phyloP scores from a whole-genome alignment of 2,797 vertebrate species.

The Emydoidea blandingii region DNA sequence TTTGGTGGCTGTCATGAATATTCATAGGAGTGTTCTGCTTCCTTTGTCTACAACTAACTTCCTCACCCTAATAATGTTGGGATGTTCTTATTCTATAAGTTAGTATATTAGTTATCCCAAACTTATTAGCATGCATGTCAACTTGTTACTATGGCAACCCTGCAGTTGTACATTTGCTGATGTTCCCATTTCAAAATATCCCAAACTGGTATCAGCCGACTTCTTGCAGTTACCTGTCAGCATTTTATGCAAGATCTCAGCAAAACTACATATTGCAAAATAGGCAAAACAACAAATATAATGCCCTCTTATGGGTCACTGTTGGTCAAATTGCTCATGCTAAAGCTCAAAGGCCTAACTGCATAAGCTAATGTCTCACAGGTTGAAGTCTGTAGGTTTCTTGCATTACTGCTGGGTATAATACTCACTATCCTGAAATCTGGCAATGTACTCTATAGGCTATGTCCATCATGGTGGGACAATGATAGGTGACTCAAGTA shows the following conservation, averaged over 20 bases:
- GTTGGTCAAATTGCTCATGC: background rate
- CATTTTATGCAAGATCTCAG: background rate
- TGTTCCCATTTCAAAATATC: background rate
- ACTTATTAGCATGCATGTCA: background rate
- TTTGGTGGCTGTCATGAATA: background rate
- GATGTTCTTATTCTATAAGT: background rate
- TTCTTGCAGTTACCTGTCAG: background rate
- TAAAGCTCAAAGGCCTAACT: background rate
- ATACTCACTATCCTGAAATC: too few relatives aligned
- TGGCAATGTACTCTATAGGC: too few relatives aligned
- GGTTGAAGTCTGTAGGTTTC: background rate
- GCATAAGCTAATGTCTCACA: background rate
- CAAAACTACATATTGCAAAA: background rate
- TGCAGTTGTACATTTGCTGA: background rate
- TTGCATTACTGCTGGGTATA: background rate
- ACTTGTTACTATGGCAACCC: background rate
- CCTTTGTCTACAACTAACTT: background rate
- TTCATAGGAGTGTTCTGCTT: background rate
- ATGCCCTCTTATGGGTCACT: background rate
- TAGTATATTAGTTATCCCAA: background rate
- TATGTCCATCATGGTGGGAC: background rate
- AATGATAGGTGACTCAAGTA: background rate
- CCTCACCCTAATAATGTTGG: background rate
- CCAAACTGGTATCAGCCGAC: background rate
- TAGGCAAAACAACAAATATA: background rate